These are phyloP conservation scores for Cyphomyrmex costatus DNA, from an alignment of 1,140 invertebrate species.

Conservation along the genomic window DNA sequence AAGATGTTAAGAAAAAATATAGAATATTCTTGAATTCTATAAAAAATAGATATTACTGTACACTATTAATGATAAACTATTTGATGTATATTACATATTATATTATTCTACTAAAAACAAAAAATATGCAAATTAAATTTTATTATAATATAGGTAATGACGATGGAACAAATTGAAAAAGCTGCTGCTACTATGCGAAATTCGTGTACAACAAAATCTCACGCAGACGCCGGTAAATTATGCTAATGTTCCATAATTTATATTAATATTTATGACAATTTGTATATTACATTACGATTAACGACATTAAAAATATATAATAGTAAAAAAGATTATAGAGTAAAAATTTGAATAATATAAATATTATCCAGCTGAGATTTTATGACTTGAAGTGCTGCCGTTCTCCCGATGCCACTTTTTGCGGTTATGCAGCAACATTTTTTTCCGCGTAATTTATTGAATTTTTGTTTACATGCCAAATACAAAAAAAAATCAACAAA, in stretches of 20 bases:
- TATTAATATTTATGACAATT: background rate
- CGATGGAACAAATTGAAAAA: conserved; percentile 72
- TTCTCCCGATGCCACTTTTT: too few relatives aligned
- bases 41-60: background rate
- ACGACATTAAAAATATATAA: background rate
- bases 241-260: background rate
- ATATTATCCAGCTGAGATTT: too few relatives aligned
- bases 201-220: conserved; percentile 63
- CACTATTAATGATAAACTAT: background rate
- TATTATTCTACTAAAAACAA: background rate
- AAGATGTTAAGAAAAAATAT: background rate
- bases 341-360: too few relatives aligned
- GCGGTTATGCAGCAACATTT: too few relatives aligned
- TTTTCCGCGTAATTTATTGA: too few relatives aligned
- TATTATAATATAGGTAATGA: conserved; percentile 59
- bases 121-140: background rate
- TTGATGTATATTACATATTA: background rate
- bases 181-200: conserved; percentile 64
- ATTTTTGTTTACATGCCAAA: too few relatives aligned
- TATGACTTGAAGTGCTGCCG: too few relatives aligned
- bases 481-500: too few relatives aligned
- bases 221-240: conserved; percentile 61
- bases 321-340: too few relatives aligned
- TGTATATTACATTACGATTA: too few relatives aligned
- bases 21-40: background rate